These are phyloP conservation scores for Actias luna DNA, from an alignment of 2,888 invertebrate species.

Conservation along the genomic window DNA sequence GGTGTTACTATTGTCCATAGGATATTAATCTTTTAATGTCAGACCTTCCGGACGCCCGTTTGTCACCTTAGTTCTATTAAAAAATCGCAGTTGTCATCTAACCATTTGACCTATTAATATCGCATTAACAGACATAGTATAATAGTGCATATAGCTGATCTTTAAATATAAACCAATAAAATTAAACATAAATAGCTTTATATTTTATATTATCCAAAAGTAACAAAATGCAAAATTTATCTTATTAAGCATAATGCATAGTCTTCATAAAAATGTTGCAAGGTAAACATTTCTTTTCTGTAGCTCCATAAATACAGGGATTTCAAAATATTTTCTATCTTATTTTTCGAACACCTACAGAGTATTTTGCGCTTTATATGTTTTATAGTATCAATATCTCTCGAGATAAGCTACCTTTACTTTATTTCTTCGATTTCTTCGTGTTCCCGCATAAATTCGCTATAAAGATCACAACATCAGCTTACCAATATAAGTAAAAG, in stretches of 20 bases:
- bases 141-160: too few relatives aligned
- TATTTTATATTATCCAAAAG: too few relatives aligned
- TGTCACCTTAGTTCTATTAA: too few relatives aligned
- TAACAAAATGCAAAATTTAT: not conserved
- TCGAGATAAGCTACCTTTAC: slow-evolving; percentile 66
- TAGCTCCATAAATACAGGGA: slow-evolving; percentile 16
- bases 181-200: too few relatives aligned
- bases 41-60: too few relatives aligned
- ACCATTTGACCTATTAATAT: too few relatives aligned
- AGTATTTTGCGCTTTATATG: slow-evolving; percentile 52
- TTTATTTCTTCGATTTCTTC: slow-evolving; percentile 76
- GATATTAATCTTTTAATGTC: too few relatives aligned
- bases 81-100: too few relatives aligned
- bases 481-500: not conserved
- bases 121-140: too few relatives aligned
- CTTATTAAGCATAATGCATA: not conserved
- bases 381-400: slow-evolving; percentile 72
- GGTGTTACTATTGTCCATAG: too few relatives aligned
- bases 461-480: slow-evolving; percentile 14
- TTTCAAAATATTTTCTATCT: slow-evolving; percentile 39
- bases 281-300: slow-evolving; percentile 11
- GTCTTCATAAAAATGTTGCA: slow-evolving; percentile 3
- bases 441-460: slow-evolving; percentile 70
- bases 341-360: slow-evolving; percentile 40
- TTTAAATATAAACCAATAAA: too few relatives aligned